These are phyloP conservation scores for Beris morrisii DNA, from an alignment of 2,888 invertebrate genomes.

Conservation along the genomic window DNA sequence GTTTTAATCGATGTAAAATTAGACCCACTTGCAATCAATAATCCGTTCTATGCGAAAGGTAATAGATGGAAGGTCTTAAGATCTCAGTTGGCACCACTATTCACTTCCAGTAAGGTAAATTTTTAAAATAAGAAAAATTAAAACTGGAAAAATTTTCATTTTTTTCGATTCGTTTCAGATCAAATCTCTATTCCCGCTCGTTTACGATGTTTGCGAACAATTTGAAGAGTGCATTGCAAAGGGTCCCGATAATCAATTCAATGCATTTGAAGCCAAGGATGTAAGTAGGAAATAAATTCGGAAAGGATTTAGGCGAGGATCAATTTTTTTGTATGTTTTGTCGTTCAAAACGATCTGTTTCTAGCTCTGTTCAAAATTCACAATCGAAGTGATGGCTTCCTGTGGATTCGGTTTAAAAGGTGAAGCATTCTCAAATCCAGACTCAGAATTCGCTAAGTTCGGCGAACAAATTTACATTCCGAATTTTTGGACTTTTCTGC, in stretches of 20 bases:
- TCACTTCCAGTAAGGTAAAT: constrained; percentile 27
- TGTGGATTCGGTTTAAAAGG: constrained; percentile 38
- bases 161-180: neutral
- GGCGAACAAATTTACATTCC: constrained; percentile 31
- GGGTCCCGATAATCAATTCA: constrained; percentile 26
- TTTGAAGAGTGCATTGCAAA: constrained; percentile 36
- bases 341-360: neutral
- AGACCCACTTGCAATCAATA: constrained; percentile 28
- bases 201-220: constrained; percentile 31
- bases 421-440: constrained; percentile 36
- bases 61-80: constrained; percentile 28
- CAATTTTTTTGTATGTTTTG: too few species aligned
- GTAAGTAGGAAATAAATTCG: constrained; percentile 20
- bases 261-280: constrained; percentile 39
- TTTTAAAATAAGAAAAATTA: neutral
- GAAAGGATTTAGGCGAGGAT: neutral
- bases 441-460: constrained; percentile 33
- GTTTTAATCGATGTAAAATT: constrained; percentile 28
- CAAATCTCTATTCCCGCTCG: constrained; percentile 24
- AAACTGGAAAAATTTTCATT: neutral
- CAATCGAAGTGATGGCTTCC: constrained; percentile 35
- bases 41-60: constrained; percentile 31
- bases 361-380: constrained; percentile 37
- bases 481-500: constrained; percentile 32
- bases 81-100: constrained; percentile 27